Evolutionary conservation across 1,140 invertebrate species (phyloP), one percentile per base, ranked within the genome.

Genomic region (Eupeodes corollae): DNA sequence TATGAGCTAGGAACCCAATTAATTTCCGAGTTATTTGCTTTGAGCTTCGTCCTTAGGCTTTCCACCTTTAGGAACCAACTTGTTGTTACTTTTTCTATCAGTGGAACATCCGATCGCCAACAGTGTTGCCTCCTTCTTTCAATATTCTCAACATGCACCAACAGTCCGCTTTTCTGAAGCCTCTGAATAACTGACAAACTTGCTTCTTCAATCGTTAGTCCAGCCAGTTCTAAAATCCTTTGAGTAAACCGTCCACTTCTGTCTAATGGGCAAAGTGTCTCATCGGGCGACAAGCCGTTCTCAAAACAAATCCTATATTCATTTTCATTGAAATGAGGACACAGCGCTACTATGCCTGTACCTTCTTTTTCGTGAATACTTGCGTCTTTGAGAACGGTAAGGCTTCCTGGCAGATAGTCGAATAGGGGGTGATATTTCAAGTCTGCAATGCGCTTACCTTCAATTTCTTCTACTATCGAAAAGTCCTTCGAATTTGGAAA

Each of bases 1-100:
- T 72, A 66, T 5, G 61, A 60, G 3, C 70, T 71, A 51, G 67
- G 72, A 13, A 71, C 58, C 39, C 35, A 47, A 45, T 42, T 14
- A 19, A 21, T 46, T 42, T 30, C 32, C 52, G 16, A 15, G 6
- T 46, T 19, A 72, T 75, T 73, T 71, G 90, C 88, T 57, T 87
- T 52, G 42, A 88, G 85, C 56, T 72, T 71, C 8, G 80, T 61
- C 65, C 85, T 85, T 10, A 95, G 67, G 33, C 72, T 63, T n/a
- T 80, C 71, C 0, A 89, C 90, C 70, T 97, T 78, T 41, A 98
- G 81, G 64, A 98, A 98, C 94, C 94, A 98, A 67, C 98, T 94
- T 58, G 81, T 71, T 67, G 88, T 91, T 1, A 90, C 83, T 56
- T 84, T 75, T 16, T 94, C 74, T 37, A 98, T 87, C 12, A 98